Conservation (phyloP, 2,797 vertebrate species). For the Apogon hyalosoma region DNA sequence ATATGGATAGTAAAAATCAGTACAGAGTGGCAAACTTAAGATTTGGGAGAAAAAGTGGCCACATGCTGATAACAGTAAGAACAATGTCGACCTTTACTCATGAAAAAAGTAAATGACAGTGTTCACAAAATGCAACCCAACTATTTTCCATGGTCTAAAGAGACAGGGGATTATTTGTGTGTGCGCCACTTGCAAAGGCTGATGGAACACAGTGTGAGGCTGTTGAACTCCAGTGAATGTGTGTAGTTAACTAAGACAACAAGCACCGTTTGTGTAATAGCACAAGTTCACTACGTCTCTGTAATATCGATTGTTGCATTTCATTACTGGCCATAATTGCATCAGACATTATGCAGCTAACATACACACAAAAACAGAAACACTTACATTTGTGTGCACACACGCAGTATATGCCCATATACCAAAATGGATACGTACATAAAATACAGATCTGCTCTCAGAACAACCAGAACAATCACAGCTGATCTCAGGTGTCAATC, state of each 20-base stretch:
- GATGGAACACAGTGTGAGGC: slow-evolving; percentile 1
- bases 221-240: not conserved
- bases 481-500: too few species aligned
- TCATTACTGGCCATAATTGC: slow-evolving; percentile 14
- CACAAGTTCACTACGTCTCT: too few species aligned
- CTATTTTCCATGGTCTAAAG: not conserved
- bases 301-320: slow-evolving; percentile 6
- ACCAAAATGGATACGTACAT: not conserved
- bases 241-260: not conserved
- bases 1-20: too few species aligned
- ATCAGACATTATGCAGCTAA: not conserved
- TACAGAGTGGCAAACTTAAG: too few species aligned
- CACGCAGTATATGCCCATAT: not conserved
- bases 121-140: not conserved
- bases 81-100: not conserved
- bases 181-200: slow-evolving; percentile 11
- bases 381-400: not conserved
- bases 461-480: too few species aligned
- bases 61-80: not conserved
- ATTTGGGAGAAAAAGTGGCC: too few species aligned
- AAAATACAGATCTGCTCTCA: too few species aligned
- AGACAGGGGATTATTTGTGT: slow-evolving; percentile 10
- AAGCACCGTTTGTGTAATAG: not conserved
- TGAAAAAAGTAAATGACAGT: not conserved
- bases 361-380: not conserved